A percentile compares a stretch with the other conserved stretches of the same genome.
Conservation (phyloP, 2,797 vertebrate species). For the Notolabrus celidotus region DNA sequence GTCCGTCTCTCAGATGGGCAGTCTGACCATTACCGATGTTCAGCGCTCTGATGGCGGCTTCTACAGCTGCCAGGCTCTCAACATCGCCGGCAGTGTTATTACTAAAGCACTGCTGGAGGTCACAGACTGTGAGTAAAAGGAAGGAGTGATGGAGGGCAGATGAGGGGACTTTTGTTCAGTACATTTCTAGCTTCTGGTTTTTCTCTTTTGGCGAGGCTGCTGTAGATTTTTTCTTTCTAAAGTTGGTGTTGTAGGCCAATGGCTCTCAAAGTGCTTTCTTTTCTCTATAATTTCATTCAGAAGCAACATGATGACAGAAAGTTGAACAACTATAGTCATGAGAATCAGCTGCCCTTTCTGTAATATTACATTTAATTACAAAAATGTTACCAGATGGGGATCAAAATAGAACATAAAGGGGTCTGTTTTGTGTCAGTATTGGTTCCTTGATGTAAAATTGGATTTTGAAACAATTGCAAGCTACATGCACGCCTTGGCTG, state of each 20-base stretch:
- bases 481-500: slow-evolving; percentile 23
- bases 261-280: background rate
- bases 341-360: background rate
- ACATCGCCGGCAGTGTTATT: slow-evolving; percentile 96
- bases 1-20: slow-evolving; percentile 94
- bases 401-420: background rate
- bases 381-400: background rate
- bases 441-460: background rate
- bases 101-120: slow-evolving; percentile 96
- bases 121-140: slow-evolving; percentile 90
- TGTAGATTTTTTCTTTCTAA: slow-evolving; percentile 19
- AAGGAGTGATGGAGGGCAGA: slow-evolving; percentile 22
- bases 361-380: background rate
- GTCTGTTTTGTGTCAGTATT: background rate
- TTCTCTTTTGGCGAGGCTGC: slow-evolving; percentile 30
- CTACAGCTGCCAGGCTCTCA: slow-evolving; percentile 97
- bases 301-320: background rate
- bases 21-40: slow-evolving; percentile 92
- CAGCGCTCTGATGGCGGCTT: slow-evolving; percentile 92
- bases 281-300: background rate
- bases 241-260: slow-evolving; percentile 7
- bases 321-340: background rate
- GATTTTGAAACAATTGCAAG: background rate
- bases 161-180: slow-evolving; percentile 19
- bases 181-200: slow-evolving; percentile 22